phyloP scores from a whole-genome alignment of 2,888 invertebrate genomes.

The Orgyia antiqua region DNA sequence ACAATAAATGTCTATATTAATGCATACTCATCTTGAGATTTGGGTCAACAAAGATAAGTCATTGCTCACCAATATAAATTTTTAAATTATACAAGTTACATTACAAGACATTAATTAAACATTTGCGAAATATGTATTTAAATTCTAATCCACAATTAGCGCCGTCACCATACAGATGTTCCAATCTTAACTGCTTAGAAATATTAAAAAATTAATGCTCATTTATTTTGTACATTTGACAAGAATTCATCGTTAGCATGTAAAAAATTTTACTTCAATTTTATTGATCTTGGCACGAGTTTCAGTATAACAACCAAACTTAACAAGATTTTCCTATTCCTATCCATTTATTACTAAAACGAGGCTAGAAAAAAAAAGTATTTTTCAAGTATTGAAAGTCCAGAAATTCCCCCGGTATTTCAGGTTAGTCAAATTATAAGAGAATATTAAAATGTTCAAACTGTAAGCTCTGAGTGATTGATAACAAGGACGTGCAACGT shows the following conservation, averaged over 20 bases:
- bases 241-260: no score
- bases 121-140: no score
- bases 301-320: slow-evolving; percentile 39
- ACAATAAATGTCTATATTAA: slow-evolving; percentile 10
- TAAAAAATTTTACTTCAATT: slow-evolving; percentile 21
- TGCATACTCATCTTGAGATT: not conserved
- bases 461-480: no score
- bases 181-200: not conserved
- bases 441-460: no score
- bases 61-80: not conserved
- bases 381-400: no score
- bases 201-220: slow-evolving; percentile 19
- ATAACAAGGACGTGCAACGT: no score
- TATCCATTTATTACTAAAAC: slow-evolving; percentile 42
- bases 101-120: not conserved
- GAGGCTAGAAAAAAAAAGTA: not conserved
- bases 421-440: no score
- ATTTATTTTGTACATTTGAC: no score
- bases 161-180: no score
- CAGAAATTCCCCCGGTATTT: no score
- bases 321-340: slow-evolving; percentile 44
- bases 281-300: slow-evolving; percentile 48
- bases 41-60: not conserved
- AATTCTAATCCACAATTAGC: no score
- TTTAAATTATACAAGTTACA: not conserved